Evolutionary conservation across 1,140 invertebrate species (phyloP).

Genomic region (Pantala flavescens): DNA sequence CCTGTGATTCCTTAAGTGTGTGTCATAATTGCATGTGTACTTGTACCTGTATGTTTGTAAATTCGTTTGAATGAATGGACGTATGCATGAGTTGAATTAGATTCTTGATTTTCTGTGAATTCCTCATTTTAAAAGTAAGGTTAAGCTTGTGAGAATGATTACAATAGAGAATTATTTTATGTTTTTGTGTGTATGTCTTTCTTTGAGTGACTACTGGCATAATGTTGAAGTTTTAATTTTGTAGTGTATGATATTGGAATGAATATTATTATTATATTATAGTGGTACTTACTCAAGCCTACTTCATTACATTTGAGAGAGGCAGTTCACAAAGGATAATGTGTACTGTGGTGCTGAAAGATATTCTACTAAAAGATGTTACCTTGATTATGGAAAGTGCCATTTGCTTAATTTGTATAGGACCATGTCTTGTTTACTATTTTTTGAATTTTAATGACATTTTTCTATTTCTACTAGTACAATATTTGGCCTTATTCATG

Average conservation of each 20-base stretch:
- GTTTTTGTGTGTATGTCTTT: not conserved
- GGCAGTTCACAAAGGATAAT: not conserved
- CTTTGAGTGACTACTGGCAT: not conserved
- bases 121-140: not conserved
- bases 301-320: not conserved
- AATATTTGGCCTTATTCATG: no score
- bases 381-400: not conserved
- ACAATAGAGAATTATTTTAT: not conserved
- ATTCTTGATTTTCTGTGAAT: not conserved
- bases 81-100: not conserved
- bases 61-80: not conserved
- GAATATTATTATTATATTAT: not conserved
- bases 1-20: slow-evolving; percentile 8
- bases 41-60: slow-evolving; percentile 6
- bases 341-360: not conserved
- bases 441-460: not conserved
- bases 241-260: not conserved
- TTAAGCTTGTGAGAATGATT: not conserved
- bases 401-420: not conserved
- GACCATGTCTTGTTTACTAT: not conserved
- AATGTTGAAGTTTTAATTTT: not conserved
- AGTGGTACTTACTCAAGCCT: not conserved
- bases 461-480: not conserved
- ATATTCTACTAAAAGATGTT: slow-evolving; percentile 1
- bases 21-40: not conserved